A percentile compares a stretch with the other conserved stretches of the same genome.
Conservation (phyloP, 2,797 vertebrate species). For the Rachycentron canadum region DNA sequence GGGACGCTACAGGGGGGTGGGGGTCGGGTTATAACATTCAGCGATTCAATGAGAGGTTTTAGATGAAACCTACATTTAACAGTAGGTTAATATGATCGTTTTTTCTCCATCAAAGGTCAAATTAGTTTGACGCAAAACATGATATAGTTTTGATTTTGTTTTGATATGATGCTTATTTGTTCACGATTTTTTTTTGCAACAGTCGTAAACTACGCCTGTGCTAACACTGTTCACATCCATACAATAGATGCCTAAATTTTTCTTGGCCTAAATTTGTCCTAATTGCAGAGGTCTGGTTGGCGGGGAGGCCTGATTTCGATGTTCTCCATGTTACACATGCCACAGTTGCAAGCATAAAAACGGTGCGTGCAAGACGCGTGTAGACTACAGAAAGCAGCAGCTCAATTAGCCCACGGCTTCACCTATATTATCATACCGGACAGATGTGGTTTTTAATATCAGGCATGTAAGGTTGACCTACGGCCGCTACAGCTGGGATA, state of each 20-base stretch:
- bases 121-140: not conserved
- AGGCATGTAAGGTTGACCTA: not conserved
- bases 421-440: conserved; percentile 15
- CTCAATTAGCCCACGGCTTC: conserved; percentile 54
- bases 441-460: conserved; percentile 11
- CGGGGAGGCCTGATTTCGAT: conserved; percentile 65
- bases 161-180: not conserved
- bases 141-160: not conserved
- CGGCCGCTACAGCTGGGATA: not conserved
- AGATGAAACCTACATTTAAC: conserved; percentile 55
- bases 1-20: conserved; percentile 71
- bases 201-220: not conserved
- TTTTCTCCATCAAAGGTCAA: conserved; percentile 10
- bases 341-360: conserved; percentile 17
- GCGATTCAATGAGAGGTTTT: conserved; percentile 24
- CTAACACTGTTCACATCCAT: not conserved
- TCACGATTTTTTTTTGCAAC: conserved; percentile 23
- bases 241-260: not conserved
- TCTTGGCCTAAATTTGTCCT: conserved; percentile 52
- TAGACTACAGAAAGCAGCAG: conserved; percentile 14
- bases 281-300: conserved; percentile 65
- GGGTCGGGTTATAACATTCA: conserved; percentile 58
- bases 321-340: conserved; percentile 13
- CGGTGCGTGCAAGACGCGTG: conserved; percentile 46
- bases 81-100: conserved; percentile 5